Percentiles rank a stretch among this genome's conserved stretches.
phyloP scores from a whole-genome alignment of 2,797 vertebrate genomes.

The Callimico goeldii region DNA sequence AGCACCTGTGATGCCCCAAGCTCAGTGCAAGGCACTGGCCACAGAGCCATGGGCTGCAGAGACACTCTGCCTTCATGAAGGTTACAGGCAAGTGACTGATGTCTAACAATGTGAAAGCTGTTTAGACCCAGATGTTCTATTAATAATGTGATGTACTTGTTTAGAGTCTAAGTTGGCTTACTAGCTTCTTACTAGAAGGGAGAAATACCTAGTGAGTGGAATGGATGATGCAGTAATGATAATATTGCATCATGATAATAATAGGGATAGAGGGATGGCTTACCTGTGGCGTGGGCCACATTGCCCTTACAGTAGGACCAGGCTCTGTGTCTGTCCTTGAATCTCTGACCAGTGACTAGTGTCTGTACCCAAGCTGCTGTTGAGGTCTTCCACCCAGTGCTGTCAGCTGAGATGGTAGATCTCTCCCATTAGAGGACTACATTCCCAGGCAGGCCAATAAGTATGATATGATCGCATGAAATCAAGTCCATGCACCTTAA shows the following conservation, averaged over 20 bases:
- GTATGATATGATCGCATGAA: neutral
- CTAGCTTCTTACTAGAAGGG: neutral
- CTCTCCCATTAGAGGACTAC: neutral
- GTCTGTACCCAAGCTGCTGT: neutral
- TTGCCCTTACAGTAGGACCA: neutral
- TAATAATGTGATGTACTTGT: no score
- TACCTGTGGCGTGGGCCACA: fast-evolving
- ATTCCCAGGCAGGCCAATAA: neutral
- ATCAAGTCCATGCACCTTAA: neutral
- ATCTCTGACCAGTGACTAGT: neutral
- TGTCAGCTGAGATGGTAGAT: neutral
- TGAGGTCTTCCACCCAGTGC: neutral
- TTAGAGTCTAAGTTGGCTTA: neutral
- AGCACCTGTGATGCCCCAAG: neutral
- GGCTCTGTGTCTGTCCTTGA: neutral
- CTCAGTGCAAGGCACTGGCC: fast-evolving
- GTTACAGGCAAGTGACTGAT: neutral
- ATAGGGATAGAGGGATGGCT: neutral
- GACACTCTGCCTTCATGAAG: neutral
- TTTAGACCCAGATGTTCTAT: neutral
- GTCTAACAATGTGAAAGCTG: neutral
- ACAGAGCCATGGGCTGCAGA: neutral
- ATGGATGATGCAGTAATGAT: neutral
- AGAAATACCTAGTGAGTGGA: neutral
- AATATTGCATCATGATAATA: neutral